Conservation (phyloP, 2,888 invertebrate genomes). For the Unio delphinus region DNA sequence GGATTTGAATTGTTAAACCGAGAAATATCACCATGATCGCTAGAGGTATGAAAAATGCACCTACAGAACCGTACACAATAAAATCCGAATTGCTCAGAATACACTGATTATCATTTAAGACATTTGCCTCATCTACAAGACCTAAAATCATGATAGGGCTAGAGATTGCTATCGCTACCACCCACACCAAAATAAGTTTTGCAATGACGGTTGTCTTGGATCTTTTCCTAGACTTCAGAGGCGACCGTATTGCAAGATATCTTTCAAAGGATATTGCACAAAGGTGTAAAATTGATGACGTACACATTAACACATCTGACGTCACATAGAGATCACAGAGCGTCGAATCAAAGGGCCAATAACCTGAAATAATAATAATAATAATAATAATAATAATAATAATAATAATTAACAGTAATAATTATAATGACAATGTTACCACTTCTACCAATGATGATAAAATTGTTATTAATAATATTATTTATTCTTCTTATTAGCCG, state of each 20-base stretch:
- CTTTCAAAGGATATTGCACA: slow-evolving; percentile 77
- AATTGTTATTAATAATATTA: too few species aligned
- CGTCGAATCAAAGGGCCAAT: slow-evolving; percentile 83
- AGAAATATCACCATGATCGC: slow-evolving; percentile 96
- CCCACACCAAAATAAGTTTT: slow-evolving; percentile 93
- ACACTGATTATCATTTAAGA: slow-evolving; percentile 77
- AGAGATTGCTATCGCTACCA: slow-evolving; percentile 79
- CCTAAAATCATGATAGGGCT: slow-evolving; percentile 73
- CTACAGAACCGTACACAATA: slow-evolving; percentile 91
- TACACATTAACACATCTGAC: slow-evolving; percentile 78
- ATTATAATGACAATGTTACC: too few species aligned
- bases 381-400: background rate
- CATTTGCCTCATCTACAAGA: slow-evolving; percentile 77
- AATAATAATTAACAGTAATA: background rate
- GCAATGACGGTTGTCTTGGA: slow-evolving; percentile 72
- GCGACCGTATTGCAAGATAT: slow-evolving; percentile 90
- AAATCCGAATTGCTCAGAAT: slow-evolving; percentile 70
- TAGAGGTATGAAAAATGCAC: slow-evolving; percentile 96
- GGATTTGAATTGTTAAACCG: slow-evolving; percentile 89
- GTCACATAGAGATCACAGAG: slow-evolving; percentile 72
- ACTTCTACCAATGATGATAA: too few species aligned
- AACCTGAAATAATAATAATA: slow-evolving; percentile 77
- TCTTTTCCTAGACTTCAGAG: slow-evolving; percentile 77
- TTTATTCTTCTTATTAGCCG: too few species aligned
- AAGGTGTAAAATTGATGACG: slow-evolving; percentile 76